A percentile compares a stretch with the other conserved stretches of the same genome.
Evolutionary conservation across 37 sponge, comb jelly and placozoan genomes (phyloP).

Genomic region (Aphrocallistes beatrix): DNA sequence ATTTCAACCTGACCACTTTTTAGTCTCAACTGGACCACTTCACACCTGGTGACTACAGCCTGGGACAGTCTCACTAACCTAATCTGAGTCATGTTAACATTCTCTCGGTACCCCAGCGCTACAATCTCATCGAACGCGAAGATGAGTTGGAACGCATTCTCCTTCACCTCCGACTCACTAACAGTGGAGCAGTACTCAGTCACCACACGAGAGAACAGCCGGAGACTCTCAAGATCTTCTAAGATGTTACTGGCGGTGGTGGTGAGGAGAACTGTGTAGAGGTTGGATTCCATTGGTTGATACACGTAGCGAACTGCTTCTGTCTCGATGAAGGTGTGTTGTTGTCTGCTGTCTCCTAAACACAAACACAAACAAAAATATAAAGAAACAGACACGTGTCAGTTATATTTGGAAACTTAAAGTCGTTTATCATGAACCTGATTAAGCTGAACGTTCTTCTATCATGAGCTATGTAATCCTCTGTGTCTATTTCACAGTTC

Average conservation of each 20-base stretch:
- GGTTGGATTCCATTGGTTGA: slow-evolving; percentile 80
- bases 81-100: slow-evolving; percentile 86
- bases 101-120: slow-evolving; percentile 95
- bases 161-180: slow-evolving; percentile 75
- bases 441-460: no score
- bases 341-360: slow-evolving; percentile 26
- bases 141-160: slow-evolving; percentile 90
- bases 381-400: no score
- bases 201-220: slow-evolving; percentile 95
- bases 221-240: slow-evolving; percentile 93
- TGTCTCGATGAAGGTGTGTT: slow-evolving; percentile 99
- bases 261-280: slow-evolving; percentile 89
- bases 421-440: no score
- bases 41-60: no score
- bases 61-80: not conserved
- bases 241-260: slow-evolving; percentile 92
- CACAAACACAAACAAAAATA: no score
- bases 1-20: no score
- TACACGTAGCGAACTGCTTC: slow-evolving; percentile 97
- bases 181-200: slow-evolving; percentile 78
- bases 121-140: slow-evolving; percentile 98
- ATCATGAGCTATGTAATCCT: no score
- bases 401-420: no score
- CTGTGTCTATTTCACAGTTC: no score
- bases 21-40: no score